Conservation (phyloP, 2,113 vertebrate species). For the Eupsittula cactorum region DNA sequence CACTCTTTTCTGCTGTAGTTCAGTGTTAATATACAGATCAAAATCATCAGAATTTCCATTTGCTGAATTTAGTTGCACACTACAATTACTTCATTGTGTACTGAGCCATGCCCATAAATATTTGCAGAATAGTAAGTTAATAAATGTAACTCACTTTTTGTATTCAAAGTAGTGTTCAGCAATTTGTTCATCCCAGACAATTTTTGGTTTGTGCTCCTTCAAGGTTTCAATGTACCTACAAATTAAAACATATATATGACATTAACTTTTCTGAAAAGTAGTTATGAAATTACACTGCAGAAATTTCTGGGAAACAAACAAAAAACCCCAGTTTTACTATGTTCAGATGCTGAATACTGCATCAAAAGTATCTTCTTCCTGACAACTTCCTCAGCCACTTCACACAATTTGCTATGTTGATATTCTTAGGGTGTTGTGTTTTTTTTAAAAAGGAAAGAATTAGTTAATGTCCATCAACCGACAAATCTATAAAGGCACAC, state of each 20-base stretch:
- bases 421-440: background rate
- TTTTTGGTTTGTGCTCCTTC: constrained; percentile 88
- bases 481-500: background rate
- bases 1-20: background rate
- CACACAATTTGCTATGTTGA: background rate
- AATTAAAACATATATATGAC: background rate
- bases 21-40: background rate
- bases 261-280: background rate
- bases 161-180: constrained; percentile 92
- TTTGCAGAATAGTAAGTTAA: background rate
- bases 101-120: background rate
- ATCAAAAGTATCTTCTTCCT: background rate
- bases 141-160: constrained; percentile 82
- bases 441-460: background rate
- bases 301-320: background rate
- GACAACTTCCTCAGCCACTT: background rate
- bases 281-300: background rate
- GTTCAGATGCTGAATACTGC: background rate
- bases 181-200: constrained; percentile 88
- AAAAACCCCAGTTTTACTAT: background rate
- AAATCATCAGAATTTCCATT: background rate
- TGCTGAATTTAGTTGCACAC: background rate
- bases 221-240: constrained; percentile 89
- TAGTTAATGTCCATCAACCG: background rate
- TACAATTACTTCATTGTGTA: background rate